Evolutionary conservation across 2,888 invertebrate species (phyloP), one percentile per base, ranked within the genome.

Genomic region (Cheilosia scutellata): DNA sequence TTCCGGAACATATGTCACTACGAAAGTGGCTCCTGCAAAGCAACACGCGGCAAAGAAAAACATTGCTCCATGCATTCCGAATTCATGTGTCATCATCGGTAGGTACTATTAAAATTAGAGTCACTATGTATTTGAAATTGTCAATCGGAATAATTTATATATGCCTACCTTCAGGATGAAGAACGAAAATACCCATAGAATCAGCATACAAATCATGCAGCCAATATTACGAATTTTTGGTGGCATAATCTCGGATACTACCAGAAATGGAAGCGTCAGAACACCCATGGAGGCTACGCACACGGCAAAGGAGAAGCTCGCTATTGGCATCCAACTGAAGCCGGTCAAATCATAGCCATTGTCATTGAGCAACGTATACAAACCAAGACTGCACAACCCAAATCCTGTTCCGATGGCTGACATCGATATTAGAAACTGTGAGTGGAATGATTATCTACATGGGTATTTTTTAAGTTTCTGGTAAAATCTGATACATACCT

Each of bases 241-340:
- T 2, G 91, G 92, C 88, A 90, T 87, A 60, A 92, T 89, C 88
- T 91, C 91, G 0, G 90, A 88, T 5, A 91, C 82, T 4, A 92
- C 90, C 55, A 92, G 71, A 53, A 91, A 92, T 0, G 92, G 92
- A 20, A 92, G 68, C 0, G 92, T 88, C 70, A 92, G 31, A 2
- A 92, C 72, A 0, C 92, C 92, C 83, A 89, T 89, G 5, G 90
- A 89, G 29, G 90, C 91, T 70, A 91, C 89, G 60, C 92, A 91
- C 5, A 92, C 88, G 62, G 90, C 90, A 37, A 92, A 90, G 0
- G 92, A 91, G 86, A 92, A 92, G 27, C 92, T 91, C 0, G 87
- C 90, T 4, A 92, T 82, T 13, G 92, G 92, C 25, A 92, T 87
- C 92, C 92, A 92, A 13, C 88, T 88, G 11, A 89, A 89, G 0